These are phyloP conservation scores for Dolomedes plantarius DNA, from an alignment of 2,888 invertebrate genomes.

Conservation along the genomic window DNA sequence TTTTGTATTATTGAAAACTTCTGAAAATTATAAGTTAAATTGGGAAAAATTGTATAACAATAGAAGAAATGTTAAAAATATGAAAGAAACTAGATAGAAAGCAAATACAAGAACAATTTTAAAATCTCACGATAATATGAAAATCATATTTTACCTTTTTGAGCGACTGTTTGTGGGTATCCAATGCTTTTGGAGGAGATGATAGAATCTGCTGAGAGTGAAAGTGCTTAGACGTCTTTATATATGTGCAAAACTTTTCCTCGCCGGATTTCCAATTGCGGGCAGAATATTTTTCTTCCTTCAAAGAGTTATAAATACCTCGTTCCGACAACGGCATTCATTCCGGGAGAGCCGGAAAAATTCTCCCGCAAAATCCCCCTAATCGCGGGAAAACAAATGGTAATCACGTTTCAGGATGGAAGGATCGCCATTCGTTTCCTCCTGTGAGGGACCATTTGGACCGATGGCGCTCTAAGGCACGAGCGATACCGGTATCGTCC, in stretches of 20 bases:
- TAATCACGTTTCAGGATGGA: background rate
- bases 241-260: constrained; percentile 26
- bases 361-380: background rate
- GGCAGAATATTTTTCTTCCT: constrained; percentile 28
- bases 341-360: constrained; percentile 3
- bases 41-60: too few relatives aligned
- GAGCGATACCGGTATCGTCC: background rate
- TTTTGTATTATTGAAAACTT: too few relatives aligned
- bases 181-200: background rate
- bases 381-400: constrained; percentile 12
- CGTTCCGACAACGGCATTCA: constrained; percentile 24
- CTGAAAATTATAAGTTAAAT: too few relatives aligned
- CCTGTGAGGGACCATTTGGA: background rate
- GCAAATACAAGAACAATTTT: too few relatives aligned
- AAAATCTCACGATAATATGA: too few relatives aligned
- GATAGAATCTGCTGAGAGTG: background rate
- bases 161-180: too few relatives aligned
- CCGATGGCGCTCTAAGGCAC: background rate
- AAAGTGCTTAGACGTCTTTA: constrained; percentile 33
- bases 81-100: too few relatives aligned
- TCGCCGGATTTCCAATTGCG: constrained; percentile 10
- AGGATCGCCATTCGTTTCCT: background rate
- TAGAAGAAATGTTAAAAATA: too few relatives aligned
- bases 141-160: too few relatives aligned
- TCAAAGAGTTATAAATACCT: constrained; percentile 44